Base-by-base conservation (phyloP, 2,113 vertebrate species). In the Paedocypris sp. region DNA sequence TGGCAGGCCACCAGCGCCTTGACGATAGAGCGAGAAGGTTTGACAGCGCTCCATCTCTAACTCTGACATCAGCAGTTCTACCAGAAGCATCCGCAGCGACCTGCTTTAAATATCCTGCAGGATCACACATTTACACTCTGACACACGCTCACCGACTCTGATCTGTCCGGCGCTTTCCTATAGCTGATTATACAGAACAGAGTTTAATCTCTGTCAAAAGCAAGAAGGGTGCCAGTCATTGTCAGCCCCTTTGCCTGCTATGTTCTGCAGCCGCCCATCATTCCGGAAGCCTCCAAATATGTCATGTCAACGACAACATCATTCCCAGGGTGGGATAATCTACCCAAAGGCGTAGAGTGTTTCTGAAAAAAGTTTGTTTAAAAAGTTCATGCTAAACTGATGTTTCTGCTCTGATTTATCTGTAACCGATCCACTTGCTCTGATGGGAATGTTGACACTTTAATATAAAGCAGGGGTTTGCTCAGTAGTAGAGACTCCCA, bases 21-120 rank as follows among this genome's bases (percentile, higher is more conserved):
- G 4, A 4, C 4, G 50, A 23, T 18, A n/a, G 4, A 9, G 35
- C 9, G 10, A 43, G 25, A 43, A 43, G 53, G 16, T 57, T 57
- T 42, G 39, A 58, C 54, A 43, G 39, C 26, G 4, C 38, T 58
- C 54, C 26, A 43, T 58, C 54, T 58, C 26, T 58, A 18, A 25
- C 6, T 20, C 54, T 43, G 54, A 58, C 54, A 58, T 58, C 54
- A 58, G 38, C 39, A 58, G 32, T 43, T 58, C 26, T 43, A 22
- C 54, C 39, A 58, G 26, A 10, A 13, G 43, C 16, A 43, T 25
- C 53, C 53, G 19, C 32, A 32, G 52, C 39, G 52, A 42, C 18
- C n/a, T 20, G 54, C 54, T 58, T 58, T 58, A 58, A 43, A 58
- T 43, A 58, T 58, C 54, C 11, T 11, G 20, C 13, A 32, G 26